phyloP scores from a whole-genome alignment of 2,797 vertebrate genomes.

The Lacerta bilineata region DNA sequence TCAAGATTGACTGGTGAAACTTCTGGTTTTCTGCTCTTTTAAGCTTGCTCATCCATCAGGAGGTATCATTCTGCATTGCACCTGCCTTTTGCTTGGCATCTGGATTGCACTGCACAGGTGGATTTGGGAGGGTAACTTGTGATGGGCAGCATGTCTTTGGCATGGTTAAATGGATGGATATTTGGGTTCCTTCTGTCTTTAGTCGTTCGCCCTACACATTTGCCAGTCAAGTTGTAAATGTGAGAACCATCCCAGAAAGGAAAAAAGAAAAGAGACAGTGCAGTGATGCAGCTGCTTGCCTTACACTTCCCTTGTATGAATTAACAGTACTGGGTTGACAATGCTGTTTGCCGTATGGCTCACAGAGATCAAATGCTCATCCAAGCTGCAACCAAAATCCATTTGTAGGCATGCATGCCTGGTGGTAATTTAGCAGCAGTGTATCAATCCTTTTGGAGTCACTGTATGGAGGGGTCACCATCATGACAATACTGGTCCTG shows the following conservation, averaged over 20 bases:
- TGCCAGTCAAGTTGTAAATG: background rate
- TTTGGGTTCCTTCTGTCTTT: background rate
- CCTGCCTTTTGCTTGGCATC: constrained; percentile 1
- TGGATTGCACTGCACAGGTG: background rate
- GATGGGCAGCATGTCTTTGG: background rate
- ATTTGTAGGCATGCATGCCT: background rate
- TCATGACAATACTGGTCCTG: no score
- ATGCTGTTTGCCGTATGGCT: background rate
- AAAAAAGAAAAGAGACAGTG: background rate
- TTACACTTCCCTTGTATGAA: background rate
- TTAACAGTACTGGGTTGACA: background rate
- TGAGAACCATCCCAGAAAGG: background rate
- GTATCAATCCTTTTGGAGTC: background rate
- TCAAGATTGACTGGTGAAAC: background rate
- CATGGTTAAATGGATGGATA: background rate
- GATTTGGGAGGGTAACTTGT: background rate
- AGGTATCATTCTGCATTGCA: background rate
- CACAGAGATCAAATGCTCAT: background rate
- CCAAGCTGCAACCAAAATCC: background rate
- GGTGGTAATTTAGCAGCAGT: background rate
- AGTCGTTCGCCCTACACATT: background rate
- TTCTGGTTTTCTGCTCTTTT: background rate
- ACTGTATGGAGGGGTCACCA: background rate
- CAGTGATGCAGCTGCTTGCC: background rate
- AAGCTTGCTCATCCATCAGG: background rate